Conservation (phyloP, 2,797 vertebrate genomes). For the Microctenopoma steveboyesi region DNA sequence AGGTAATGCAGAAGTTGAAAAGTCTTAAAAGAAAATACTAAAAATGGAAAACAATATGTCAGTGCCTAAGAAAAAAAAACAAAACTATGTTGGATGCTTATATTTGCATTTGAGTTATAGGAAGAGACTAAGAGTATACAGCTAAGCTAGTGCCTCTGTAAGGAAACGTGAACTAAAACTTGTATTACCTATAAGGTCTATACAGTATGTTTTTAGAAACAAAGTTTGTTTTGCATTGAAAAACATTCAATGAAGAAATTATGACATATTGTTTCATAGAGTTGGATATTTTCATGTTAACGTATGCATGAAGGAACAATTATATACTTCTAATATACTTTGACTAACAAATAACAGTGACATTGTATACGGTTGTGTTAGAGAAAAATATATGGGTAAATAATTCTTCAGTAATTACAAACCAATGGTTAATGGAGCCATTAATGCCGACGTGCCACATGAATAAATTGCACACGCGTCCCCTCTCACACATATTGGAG, state of each 20-base stretch:
- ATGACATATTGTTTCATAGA: neutral
- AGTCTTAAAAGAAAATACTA: neutral
- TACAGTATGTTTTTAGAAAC: neutral
- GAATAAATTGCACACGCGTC: no score
- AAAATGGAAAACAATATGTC: neutral
- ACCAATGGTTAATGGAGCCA: no score
- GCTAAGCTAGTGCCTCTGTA: no score
- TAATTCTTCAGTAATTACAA: no score
- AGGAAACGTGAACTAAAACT: no score
- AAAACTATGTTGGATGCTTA: neutral
- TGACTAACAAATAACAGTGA: constrained; percentile 2
- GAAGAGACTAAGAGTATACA: neutral
- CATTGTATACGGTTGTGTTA: no score
- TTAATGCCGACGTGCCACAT: no score
- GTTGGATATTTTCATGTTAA: neutral
- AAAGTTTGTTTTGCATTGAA: neutral
- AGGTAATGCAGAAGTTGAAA: neutral
- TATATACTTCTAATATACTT: no score
- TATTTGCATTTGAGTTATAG: no score
- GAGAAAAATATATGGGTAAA: no score
- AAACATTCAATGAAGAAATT: neutral
- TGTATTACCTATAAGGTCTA: neutral
- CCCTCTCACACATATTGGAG: no score
- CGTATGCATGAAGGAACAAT: neutral
- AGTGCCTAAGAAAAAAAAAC: neutral